Percentiles rank a stretch among this genome's conserved stretches.
Evolutionary conservation across 2,888 invertebrate genomes (phyloP).

Genomic region (Pachliopta kotzebuea): DNA sequence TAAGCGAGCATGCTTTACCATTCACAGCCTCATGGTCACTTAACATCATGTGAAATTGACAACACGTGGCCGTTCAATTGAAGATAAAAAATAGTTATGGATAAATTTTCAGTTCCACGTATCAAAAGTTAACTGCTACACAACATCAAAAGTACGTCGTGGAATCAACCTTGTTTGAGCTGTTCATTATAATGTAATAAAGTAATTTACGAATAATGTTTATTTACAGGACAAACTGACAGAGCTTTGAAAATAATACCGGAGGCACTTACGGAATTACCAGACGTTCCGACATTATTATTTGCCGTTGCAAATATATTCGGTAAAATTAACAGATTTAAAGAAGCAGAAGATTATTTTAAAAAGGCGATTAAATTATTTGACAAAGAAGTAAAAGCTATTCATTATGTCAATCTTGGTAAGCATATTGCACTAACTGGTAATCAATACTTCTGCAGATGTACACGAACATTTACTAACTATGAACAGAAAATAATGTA

Average conservation of each 20-base stretch:
- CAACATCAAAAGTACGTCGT: too few species aligned
- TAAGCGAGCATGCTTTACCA: too few species aligned
- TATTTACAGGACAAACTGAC: conserved; percentile 78
- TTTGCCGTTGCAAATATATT: conserved; percentile 94
- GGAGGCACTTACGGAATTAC: conserved; percentile 85
- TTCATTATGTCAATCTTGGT: conserved; percentile 95
- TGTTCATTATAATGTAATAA: background rate
- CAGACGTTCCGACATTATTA: conserved; percentile 87
- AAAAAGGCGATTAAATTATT: conserved; percentile 85
- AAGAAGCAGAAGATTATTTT: conserved; percentile 91
- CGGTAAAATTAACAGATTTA: conserved; percentile 89
- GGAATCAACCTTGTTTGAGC: too few species aligned
- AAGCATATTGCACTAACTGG: conserved; percentile 39
- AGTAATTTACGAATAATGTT: background rate
- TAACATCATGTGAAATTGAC: too few species aligned
- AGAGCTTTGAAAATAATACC: conserved; percentile 86
- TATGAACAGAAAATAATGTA: too few species aligned
- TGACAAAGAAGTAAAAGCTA: conserved; percentile 83
- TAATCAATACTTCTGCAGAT: too few species aligned
- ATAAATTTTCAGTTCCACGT: too few species aligned
- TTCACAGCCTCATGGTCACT: too few species aligned
- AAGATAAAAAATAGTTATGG: too few species aligned
- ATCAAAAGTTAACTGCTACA: too few species aligned
- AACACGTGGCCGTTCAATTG: too few species aligned
- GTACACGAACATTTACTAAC: too few species aligned